Conservation (phyloP, 2,113 vertebrate genomes). For the Gopherus flavomarginatus region DNA sequence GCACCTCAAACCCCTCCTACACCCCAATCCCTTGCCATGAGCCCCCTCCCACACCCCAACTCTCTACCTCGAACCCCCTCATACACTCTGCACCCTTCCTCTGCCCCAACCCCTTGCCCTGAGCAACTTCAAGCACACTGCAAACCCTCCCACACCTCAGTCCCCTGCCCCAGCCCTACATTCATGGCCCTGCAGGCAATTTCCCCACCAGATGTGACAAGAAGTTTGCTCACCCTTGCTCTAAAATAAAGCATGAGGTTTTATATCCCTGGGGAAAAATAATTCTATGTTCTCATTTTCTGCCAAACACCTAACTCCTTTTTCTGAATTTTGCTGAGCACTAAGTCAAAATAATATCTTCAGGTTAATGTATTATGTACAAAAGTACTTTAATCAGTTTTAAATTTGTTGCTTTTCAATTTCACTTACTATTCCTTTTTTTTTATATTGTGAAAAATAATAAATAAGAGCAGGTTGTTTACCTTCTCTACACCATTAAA, state of each 20-base stretch:
- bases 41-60: too few species aligned
- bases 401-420: not conserved
- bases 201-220: too few species aligned
- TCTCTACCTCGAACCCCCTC: too few species aligned
- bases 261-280: conserved; percentile 56
- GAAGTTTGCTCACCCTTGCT: too few species aligned
- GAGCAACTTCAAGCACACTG: too few species aligned
- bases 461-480: not conserved
- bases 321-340: conserved; percentile 46
- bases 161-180: too few species aligned
- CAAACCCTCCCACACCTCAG: too few species aligned
- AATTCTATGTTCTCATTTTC: conserved; percentile 52
- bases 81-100: too few species aligned
- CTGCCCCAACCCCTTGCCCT: too few species aligned
- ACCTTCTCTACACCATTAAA: not conserved
- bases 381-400: conserved; percentile 7
- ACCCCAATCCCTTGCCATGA: too few species aligned
- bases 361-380: not conserved
- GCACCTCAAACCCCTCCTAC: too few species aligned
- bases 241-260: conserved; percentile 37
- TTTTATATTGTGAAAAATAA: rapidly evolving
- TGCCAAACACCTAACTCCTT: conserved; percentile 2
- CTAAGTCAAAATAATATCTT: not conserved
- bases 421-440: not conserved
- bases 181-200: too few species aligned